phyloP scores from a whole-genome alignment of 1,140 invertebrate genomes.

The Magallana gigas region DNA sequence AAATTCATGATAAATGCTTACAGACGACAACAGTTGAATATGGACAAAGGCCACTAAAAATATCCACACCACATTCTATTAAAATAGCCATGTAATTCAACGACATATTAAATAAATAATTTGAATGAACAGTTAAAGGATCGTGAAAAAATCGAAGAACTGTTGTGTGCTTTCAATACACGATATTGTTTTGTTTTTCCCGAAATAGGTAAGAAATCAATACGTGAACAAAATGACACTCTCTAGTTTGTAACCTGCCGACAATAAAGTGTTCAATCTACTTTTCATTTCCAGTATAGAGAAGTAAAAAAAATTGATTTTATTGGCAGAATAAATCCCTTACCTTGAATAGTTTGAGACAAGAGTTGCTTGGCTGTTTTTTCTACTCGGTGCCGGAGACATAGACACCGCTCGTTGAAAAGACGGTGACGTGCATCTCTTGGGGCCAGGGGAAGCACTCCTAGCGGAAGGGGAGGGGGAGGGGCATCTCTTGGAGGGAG shows the following conservation, averaged over 20 bases:
- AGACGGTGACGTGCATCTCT: slow-evolving; percentile 54
- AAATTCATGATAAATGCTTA: background rate
- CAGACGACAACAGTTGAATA: background rate
- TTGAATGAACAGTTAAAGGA: background rate
- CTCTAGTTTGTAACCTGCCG: background rate
- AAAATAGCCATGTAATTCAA: background rate
- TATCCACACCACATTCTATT: background rate
- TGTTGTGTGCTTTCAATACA: background rate
- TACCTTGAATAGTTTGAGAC: slow-evolving; percentile 29
- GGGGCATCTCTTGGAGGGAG: slow-evolving; percentile 55
- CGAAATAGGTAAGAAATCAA: slow-evolving; percentile 9
- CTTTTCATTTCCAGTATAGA: background rate
- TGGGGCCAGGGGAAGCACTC: slow-evolving; percentile 15
- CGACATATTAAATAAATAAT: slow-evolving; percentile 3
- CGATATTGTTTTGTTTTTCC: background rate
- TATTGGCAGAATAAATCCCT: background rate
- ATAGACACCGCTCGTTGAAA: slow-evolving; percentile 49
- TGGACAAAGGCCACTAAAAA: too few species aligned
- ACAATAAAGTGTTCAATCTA: slow-evolving; percentile 9
- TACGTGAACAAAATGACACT: slow-evolving; percentile 18
- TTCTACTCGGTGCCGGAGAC: slow-evolving; percentile 55
- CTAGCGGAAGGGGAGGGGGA: slow-evolving; percentile 49
- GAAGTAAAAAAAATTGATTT: slow-evolving; percentile 6
- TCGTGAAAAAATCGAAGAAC: slow-evolving; percentile 8
- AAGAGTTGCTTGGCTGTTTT: slow-evolving; percentile 25